Evolutionary conservation across 1,140 invertebrate genomes (phyloP), one percentile per base, ranked within the genome.

Genomic region (Anthonomus grandis): DNA sequence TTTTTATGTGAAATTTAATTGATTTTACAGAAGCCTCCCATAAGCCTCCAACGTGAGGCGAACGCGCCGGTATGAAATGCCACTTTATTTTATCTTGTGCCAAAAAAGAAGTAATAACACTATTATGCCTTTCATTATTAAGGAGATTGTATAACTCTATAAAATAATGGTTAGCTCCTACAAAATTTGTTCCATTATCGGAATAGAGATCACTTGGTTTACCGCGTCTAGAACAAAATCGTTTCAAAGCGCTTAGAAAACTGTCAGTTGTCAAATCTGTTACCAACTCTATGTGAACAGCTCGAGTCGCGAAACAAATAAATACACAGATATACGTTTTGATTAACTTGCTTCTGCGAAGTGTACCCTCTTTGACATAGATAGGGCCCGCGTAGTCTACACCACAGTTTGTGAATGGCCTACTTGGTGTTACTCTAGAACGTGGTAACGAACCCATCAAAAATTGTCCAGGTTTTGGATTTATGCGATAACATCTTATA

Each of bases 51-150:
- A 65, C 54, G 18, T 58, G 22, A 10, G 61, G 59, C 2, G 60
- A 18, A 9, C 15, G 10, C 3, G 60, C 51, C 15, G 63, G 64
- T 23, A 58, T 64, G 24, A 68, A 67, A 34, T 65, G 45, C 64
- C 64, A 68, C 3, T 18, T 25, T 10, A 52, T 65, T 23, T 56
- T 48, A 0, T 51, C 8, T 8, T 19, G 9, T 22, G 38, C 36
- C 10, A 52, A n/a, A n/a, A n/a, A n/a, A n/a, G n/a, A 13, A 21
- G 12, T 34, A 4, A 5, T 15, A 27, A 6, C n/a, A 48, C 25
- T 31, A 9, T 48, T 25, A 5, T 4, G 4, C 4, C 12, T 6
- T 13, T 24, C 6, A 5, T 39, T 9, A 10, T 3, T 13, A 18
- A 55, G 17, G 37, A 46, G 36, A 12, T 46, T 8, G n/a, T 18